phyloP scores from a whole-genome alignment of 2,797 vertebrate species.

The Chrosomus eos region DNA sequence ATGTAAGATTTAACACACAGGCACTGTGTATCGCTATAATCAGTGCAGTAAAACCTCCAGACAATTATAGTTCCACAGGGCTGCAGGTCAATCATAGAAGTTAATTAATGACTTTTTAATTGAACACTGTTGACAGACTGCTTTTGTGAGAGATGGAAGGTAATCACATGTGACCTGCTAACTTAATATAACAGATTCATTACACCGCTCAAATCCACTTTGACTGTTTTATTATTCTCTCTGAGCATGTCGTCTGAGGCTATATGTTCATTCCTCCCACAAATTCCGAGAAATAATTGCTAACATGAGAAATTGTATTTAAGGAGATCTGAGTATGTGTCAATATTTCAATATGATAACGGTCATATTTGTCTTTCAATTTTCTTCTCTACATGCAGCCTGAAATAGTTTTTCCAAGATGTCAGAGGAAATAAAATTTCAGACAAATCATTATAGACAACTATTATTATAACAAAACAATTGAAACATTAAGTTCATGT shows the following conservation, averaged over 20 bases:
- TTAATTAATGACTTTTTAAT: constrained; percentile 42
- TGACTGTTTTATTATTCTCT: constrained; percentile 1
- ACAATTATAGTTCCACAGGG: constrained; percentile 8
- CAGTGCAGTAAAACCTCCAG: neutral
- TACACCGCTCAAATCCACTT: constrained; percentile 18
- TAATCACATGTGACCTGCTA: constrained; percentile 23
- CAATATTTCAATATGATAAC: constrained; percentile 59
- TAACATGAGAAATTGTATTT: constrained; percentile 30
- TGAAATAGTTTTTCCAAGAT: neutral
- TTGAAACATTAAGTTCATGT: neutral
- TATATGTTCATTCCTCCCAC: constrained; percentile 39
- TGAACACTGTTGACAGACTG: constrained; percentile 41
- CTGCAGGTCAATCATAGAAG: constrained; percentile 15
- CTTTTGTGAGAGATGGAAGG: constrained; percentile 28
- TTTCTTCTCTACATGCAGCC: constrained; percentile 41
- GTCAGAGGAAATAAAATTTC: neutral
- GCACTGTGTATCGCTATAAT: constrained; percentile 14
- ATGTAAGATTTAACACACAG: neutral
- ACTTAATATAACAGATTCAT: constrained; percentile 37
- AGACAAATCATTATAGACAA: neutral
- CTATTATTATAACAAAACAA: neutral
- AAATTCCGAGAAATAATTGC: constrained; percentile 36
- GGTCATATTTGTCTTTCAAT: constrained; percentile 57
- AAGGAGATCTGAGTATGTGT: constrained; percentile 45
- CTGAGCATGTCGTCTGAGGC: constrained; percentile 14